Percentiles rank a stretch among this genome's conserved stretches.
Evolutionary conservation across 2,113 vertebrate genomes (phyloP).

Genomic region (Megaceryle maxima): DNA sequence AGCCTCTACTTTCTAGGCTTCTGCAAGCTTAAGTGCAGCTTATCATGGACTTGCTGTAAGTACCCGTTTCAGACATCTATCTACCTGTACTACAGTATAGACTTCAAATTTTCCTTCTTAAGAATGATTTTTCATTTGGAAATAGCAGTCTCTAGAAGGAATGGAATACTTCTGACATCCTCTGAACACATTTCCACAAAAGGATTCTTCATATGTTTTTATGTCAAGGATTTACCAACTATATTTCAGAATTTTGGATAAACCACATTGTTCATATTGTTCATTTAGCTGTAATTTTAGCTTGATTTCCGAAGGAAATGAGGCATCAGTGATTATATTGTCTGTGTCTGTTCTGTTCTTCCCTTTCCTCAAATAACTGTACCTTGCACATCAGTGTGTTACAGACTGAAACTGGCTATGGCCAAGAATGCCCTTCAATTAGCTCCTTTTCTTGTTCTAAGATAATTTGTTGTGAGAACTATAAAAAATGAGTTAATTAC

Average conservation of each 20-base stretch:
- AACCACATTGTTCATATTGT: not conserved
- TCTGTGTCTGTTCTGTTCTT: not conserved
- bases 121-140: not conserved
- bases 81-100: not conserved
- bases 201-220: not conserved
- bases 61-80: not conserved
- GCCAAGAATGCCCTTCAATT: not conserved
- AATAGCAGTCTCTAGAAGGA: not conserved
- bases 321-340: not conserved
- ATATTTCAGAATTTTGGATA: not conserved
- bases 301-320: not conserved
- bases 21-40: not conserved
- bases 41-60: not conserved
- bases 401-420: not conserved
- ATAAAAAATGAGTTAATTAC: not conserved
- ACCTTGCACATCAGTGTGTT: not conserved
- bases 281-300: not conserved
- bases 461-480: constrained; percentile 4
- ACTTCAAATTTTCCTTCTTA: not conserved
- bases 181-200: not conserved
- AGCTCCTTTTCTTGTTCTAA: not conserved
- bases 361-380: not conserved
- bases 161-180: not conserved
- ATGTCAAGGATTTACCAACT: not conserved
- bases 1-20: not conserved